Base-by-base conservation (phyloP, 2,113 vertebrate species). In the Lagopus muta region DNA sequence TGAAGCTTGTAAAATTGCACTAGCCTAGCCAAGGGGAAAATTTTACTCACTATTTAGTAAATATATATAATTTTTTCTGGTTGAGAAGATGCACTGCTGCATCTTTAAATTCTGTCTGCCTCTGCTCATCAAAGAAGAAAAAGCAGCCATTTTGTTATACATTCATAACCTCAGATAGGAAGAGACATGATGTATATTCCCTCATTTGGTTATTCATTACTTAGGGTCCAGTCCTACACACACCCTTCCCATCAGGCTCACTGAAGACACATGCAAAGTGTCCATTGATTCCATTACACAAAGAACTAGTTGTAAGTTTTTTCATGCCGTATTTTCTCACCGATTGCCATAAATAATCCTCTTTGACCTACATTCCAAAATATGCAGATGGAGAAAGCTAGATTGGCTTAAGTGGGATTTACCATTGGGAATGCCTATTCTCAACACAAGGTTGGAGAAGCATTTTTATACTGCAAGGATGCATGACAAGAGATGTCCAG, bases 1-100 rank as follows among this genome's bases (percentile, higher is more conserved):
- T 86, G 94, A 93, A 97, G 70, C 69, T 76, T 91, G 88, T 88
- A 82, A 92, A 92, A 80, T 92, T 94, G 93, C 92, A 93, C 82
- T 45, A 94, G 94, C 85, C 92, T 72, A 94, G 86, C 78, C 95
- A 86, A 70, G 79, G 95, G 83, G 72, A 96, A 96, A 96, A 93
- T 86, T 91, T 77, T 73, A n/a, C 88, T 94, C 82, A 84, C 64
- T 85, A 28, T 79, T 96, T 94, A 82, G 88, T 94, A 95, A 95
- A 96, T 87, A 91, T 25, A 88, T 74, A 20, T 72, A 42, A 34
- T 52, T 55, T 62, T 89, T 92, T 60, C 66, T 76, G n/a, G n/a
- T 75, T 76, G 36, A 81, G 32, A 91, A 61, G 76, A 86, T 58
- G 3, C 65, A 95, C 81, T 78, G 79, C 55, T 88, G 80, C 48